Evolutionary conservation across 2,113 vertebrate genomes (phyloP), one percentile per base, ranked within the genome.

Genomic region (Athene cunicularia): DNA sequence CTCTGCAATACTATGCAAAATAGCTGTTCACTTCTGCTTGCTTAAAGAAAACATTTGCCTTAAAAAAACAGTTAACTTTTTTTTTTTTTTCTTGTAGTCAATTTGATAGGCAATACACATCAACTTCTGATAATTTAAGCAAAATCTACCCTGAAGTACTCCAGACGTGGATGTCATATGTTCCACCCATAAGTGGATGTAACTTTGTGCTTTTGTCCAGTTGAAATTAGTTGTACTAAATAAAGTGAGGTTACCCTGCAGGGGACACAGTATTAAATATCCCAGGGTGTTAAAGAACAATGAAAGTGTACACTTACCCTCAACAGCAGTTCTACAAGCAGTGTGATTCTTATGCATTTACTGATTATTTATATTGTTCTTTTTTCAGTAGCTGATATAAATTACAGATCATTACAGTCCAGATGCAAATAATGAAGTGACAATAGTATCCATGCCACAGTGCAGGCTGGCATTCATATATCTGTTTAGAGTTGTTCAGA

Each of bases 351-450:
- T 87, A 80, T 64, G 79, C 80, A 77, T 93, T 90, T 83, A 67
- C 77, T 82, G 64, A 89, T 76, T 92, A 80, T 90, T 87, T 66
- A 37, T 45, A 71, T 93, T 94, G 41, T 50, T 93, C 24, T 64
- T 88, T 94, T 93, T 97, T 88, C 28, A 11, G 81, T 89, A 88
- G 86, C 58, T 79, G 59, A 77, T 96, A 85, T 73, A 96, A 97
- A 96, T 97, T 95, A 92, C 64, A 30, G 30, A 80, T 33, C 86
- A 66, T 80, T 97, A 86, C 91, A 27, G 55, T 87, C 83, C 88
- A 91, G 67, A 66, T 3, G 12, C 84, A 96, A 95, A 97, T 87
- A 96, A 80, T 33, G 64, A 97, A 92, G 86, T 81, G 77, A 68
- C 70, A 93, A 81, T 82, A 91, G 37, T 41, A 79, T 72, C 73